Percentiles rank a stretch among this genome's conserved stretches.
Conservation (phyloP, 2,888 invertebrate genomes). For the Acholoe squamosa region DNA sequence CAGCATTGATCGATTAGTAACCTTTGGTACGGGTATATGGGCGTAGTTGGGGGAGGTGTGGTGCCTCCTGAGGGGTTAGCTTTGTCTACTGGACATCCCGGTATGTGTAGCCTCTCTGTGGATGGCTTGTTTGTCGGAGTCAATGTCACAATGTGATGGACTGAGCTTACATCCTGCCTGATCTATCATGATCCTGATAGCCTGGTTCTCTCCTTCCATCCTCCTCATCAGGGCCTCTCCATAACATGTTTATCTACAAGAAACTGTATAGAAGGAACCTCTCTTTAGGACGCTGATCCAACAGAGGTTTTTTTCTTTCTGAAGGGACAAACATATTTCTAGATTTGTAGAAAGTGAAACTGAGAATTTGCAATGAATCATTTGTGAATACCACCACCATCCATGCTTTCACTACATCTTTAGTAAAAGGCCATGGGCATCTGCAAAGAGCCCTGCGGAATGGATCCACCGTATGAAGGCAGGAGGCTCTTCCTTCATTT, state of each 20-base stretch:
- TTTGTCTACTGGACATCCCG: not conserved
- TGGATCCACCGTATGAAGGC: no score
- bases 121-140: not conserved
- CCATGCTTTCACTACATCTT: no score
- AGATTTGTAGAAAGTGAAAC: constrained; percentile 16
- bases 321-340: no score
- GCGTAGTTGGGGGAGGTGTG: not conserved
- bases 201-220: not conserved
- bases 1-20: not conserved
- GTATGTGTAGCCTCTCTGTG: not conserved
- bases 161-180: not conserved
- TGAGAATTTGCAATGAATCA: no score
- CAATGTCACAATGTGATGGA: not conserved
- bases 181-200: not conserved
- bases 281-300: not conserved
- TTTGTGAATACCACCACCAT: no score
- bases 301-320: no score
- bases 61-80: not conserved
- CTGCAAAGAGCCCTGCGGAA: no score
- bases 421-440: no score
- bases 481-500: no score
- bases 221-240: not conserved
- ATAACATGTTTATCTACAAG: not conserved
- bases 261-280: not conserved
- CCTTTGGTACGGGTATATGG: not conserved